Percentiles rank a stretch among this genome's conserved stretches.
phyloP scores from a whole-genome alignment of 2,888 invertebrate species.

The Barypeithes pellucidus region DNA sequence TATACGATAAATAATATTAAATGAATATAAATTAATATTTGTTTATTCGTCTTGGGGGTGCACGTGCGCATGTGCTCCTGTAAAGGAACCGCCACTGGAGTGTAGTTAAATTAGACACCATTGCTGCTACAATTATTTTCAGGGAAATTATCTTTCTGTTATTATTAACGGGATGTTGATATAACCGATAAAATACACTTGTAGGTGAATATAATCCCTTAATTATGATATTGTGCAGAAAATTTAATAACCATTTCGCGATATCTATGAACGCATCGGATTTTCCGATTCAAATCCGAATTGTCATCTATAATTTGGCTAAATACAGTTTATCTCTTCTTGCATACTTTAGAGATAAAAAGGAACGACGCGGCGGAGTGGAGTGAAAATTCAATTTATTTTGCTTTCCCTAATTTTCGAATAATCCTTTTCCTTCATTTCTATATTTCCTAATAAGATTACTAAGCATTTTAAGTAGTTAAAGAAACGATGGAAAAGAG shows the following conservation, averaged over 20 bases:
- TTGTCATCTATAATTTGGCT: constrained; percentile 3
- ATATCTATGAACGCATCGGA: not conserved
- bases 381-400: constrained; percentile 41
- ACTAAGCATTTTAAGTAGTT: constrained; percentile 27
- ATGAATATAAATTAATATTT: too few species aligned
- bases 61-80: too few species aligned
- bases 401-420: constrained; percentile 41
- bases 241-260: not conserved
- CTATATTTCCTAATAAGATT: constrained; percentile 48
- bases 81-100: too few species aligned
- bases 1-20: too few species aligned
- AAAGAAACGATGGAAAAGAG: not conserved
- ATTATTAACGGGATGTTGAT: too few species aligned
- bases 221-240: too few species aligned
- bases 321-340: constrained; percentile 12
- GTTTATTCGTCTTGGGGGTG: too few species aligned
- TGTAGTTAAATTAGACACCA: too few species aligned
- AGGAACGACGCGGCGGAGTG: constrained; percentile 1
- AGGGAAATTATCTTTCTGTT: too few species aligned
- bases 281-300: not conserved
- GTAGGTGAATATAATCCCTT: too few species aligned
- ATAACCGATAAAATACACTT: too few species aligned
- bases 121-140: too few species aligned
- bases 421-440: constrained; percentile 42
- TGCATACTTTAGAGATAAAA: constrained; percentile 5